A percentile compares a stretch with the other conserved stretches of the same genome.
Evolutionary conservation across 2,113 vertebrate species (phyloP).

Genomic region (Dinomys branickii): DNA sequence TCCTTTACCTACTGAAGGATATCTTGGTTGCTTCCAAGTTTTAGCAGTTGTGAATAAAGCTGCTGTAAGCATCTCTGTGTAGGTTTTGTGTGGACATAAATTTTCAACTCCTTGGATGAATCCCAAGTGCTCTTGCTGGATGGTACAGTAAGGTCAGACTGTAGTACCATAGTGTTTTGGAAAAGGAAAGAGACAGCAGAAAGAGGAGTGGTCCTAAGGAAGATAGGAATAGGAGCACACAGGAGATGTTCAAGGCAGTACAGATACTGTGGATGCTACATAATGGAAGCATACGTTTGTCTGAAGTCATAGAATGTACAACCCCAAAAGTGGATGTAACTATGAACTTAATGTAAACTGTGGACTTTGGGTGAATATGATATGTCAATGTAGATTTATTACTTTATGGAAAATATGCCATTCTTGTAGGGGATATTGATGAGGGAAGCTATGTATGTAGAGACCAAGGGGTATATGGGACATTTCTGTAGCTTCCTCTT

Average conservation of each 20-base stretch:
- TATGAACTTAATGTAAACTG: neutral
- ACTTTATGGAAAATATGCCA: neutral
- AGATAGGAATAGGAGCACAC: neutral
- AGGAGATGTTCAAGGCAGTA: neutral
- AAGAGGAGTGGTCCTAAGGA: neutral
- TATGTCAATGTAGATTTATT: neutral
- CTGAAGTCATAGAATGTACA: too few species aligned
- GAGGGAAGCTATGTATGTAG: neutral
- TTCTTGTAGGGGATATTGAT: neutral
- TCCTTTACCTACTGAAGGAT: neutral
- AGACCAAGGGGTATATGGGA: neutral
- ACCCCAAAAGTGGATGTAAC: neutral
- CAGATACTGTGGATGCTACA: neutral
- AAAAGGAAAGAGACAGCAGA: neutral
- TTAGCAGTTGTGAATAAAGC: neutral
- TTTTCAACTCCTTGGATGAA: neutral
- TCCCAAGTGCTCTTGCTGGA: neutral
- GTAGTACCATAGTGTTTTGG: neutral
- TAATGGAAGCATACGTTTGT: neutral
- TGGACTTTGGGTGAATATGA: neutral
- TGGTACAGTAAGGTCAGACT: neutral
- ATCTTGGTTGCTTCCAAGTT: neutral
- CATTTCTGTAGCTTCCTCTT: neutral
- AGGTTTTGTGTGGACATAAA: neutral
- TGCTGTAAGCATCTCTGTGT: neutral